These are phyloP conservation scores for Nesoenas mayeri DNA, from an alignment of 2,113 vertebrate genomes.

Conservation along the genomic window DNA sequence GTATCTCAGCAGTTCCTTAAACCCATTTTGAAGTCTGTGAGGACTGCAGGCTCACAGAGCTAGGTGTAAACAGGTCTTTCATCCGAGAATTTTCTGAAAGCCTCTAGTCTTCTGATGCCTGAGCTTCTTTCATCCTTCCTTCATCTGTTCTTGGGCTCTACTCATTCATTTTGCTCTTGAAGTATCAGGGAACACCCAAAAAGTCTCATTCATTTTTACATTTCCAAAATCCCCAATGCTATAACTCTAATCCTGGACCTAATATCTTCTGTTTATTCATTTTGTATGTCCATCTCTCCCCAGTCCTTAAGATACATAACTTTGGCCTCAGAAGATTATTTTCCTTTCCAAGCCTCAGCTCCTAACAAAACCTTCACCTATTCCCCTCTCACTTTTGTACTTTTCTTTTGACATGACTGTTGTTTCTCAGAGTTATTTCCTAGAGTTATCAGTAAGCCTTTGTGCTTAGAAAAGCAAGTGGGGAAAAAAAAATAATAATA, in stretches of 20 bases:
- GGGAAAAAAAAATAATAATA: no score
- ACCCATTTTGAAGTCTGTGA: neutral
- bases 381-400: neutral
- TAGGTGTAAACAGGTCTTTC: constrained; percentile 21
- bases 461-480: neutral
- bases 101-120: neutral
- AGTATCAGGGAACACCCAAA: neutral
- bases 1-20: neutral
- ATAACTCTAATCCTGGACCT: neutral
- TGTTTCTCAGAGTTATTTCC: constrained; percentile 4
- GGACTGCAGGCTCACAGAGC: neutral
- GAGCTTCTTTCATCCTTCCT: neutral
- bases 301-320: neutral
- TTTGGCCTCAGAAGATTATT: neutral
- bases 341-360: neutral
- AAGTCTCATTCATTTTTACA: neutral
- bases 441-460: neutral
- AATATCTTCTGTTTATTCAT: neutral
- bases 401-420: neutral
- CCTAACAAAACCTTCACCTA: neutral
- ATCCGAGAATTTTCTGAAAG: constrained; percentile 20
- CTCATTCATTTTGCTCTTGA: neutral
- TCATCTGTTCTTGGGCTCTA: neutral
- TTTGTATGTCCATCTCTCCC: neutral
- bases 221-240: neutral